Evolutionary conservation across 1,140 invertebrate genomes (phyloP).

Genomic region (Drosophila bifasciata): DNA sequence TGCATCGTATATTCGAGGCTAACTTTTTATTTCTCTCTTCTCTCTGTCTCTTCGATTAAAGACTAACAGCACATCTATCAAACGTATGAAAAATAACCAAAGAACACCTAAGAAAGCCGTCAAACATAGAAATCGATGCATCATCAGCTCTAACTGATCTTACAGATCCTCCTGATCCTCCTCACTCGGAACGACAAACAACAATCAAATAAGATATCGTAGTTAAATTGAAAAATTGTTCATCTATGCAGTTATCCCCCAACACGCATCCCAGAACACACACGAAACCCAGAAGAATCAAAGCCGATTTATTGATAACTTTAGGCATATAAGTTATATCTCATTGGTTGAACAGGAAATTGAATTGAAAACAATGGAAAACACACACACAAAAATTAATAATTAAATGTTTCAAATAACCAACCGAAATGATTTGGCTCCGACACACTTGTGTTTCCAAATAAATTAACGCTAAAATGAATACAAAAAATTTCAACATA

Average conservation of each 20-base stretch:
- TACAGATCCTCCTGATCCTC: conserved; percentile 32
- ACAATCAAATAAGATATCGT: conserved; percentile 76
- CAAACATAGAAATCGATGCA: conserved; percentile 70
- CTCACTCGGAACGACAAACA: conserved; percentile 60
- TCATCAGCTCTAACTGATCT: conserved; percentile 65
- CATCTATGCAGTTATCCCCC: conserved; percentile 47
- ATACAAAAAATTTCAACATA: conserved; percentile 59
- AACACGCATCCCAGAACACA: conserved; percentile 34
- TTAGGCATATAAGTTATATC: conserved; percentile 61
- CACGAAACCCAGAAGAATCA: conserved; percentile 27
- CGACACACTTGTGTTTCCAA: conserved; percentile 25
- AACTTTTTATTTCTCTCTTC: neutral
- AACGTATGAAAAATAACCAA: conserved; percentile 65
- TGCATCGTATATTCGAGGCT: neutral
- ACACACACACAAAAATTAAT: neutral
- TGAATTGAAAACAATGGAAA: conserved; percentile 40
- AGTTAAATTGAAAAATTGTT: conserved; percentile 74
- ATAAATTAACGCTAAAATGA: conserved; percentile 55
- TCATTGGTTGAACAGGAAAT: conserved; percentile 58
- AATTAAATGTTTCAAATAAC: conserved; percentile 19
- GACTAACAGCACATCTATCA: conserved; percentile 60
- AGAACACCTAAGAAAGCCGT: conserved; percentile 70
- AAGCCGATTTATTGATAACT: conserved; percentile 34
- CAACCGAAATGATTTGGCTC: conserved; percentile 16
- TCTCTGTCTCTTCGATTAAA: no score